Percentiles rank a stretch among this genome's conserved stretches.
These are phyloP conservation scores for Crypturellus tataupa DNA, from an alignment of 2,797 vertebrate genomes.

Conservation along the genomic window DNA sequence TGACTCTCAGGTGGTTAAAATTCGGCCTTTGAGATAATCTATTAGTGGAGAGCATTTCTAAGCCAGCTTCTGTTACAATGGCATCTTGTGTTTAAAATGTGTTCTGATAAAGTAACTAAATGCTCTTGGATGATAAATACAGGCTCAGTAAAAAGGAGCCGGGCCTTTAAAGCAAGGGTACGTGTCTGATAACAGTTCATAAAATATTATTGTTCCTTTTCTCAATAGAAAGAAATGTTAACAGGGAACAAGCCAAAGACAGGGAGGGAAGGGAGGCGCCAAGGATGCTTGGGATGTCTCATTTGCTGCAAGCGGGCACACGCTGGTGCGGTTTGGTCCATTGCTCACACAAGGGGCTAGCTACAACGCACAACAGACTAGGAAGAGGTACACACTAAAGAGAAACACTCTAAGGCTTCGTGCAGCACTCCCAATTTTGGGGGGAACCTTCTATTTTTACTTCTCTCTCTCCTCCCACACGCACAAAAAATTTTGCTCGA, in stretches of 20 bases:
- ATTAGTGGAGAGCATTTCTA: not conserved
- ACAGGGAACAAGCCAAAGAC: constrained; percentile 12
- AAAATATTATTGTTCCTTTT: constrained; percentile 57
- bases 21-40: not conserved
- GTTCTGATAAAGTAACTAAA: constrained; percentile 18
- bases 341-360: not conserved
- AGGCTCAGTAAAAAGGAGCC: not conserved
- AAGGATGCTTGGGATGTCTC: constrained; percentile 2
- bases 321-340: not conserved
- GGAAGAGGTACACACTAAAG: not conserved
- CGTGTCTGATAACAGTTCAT: constrained; percentile 46
- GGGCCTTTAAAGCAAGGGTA: constrained; percentile 29
- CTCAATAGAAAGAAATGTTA: constrained; percentile 45
- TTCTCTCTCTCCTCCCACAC: not conserved
- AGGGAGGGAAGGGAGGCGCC: constrained; percentile 42
- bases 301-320: not conserved
- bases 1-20: not conserved
- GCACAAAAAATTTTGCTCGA: not conserved
- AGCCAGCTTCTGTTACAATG: not conserved
- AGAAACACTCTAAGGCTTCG: not conserved
- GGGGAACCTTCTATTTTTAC: not conserved
- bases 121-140: not conserved
- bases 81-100: not conserved
- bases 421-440: not conserved
- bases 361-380: not conserved